Evolutionary conservation across 2,888 invertebrate genomes (phyloP).

Genomic region (Aleiodes testaceus): DNA sequence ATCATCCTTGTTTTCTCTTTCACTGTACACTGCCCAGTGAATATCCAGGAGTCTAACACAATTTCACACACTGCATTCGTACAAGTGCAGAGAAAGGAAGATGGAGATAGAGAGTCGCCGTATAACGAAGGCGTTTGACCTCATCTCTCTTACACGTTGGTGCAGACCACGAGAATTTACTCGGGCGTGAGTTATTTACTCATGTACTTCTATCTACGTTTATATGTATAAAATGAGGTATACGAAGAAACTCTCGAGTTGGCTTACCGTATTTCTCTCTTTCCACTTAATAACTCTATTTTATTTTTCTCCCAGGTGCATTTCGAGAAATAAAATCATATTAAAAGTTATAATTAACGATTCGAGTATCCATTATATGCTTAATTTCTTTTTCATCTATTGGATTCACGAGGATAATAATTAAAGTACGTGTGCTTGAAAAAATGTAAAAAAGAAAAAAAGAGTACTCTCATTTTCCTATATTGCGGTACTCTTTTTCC

Average conservation of each 20-base stretch:
- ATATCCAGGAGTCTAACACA: conserved; percentile 5
- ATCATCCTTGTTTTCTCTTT: conserved; percentile 1
- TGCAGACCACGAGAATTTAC: conserved; percentile 41
- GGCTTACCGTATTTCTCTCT: no score
- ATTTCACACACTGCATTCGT: not conserved
- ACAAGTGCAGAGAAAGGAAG: conserved; percentile 37
- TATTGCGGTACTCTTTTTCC: not conserved
- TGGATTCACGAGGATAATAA: no score
- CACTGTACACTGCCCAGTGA: not conserved
- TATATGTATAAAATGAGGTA: no score
- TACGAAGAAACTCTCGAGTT: no score
- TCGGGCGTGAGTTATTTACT: conserved; percentile 38
- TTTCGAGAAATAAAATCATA: no score
- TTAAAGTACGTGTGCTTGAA: no score
- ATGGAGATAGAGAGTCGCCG: not conserved
- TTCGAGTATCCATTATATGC: not conserved
- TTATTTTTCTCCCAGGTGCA: no score
- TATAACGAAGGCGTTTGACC: conserved; percentile 46
- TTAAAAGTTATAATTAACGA: no score
- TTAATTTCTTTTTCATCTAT: not conserved
- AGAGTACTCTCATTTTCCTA: not conserved
- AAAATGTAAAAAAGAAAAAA: not conserved
- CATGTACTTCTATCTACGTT: not conserved
- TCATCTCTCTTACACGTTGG: conserved; percentile 28
- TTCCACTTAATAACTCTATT: no score